These are phyloP conservation scores for Bradypodion pumilum DNA, from an alignment of 2,797 vertebrate species.

Conservation along the genomic window DNA sequence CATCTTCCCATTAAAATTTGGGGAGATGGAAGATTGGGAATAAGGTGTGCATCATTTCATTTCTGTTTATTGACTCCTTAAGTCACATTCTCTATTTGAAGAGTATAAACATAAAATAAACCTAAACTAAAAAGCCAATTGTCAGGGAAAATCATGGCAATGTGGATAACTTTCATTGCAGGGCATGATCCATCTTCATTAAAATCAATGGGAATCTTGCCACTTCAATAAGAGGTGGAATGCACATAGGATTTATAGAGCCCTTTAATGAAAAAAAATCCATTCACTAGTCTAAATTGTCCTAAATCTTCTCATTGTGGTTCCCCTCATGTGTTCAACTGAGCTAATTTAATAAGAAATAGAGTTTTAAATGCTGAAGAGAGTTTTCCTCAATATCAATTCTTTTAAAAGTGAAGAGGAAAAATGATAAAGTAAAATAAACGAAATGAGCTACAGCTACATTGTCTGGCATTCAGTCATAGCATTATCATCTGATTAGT, in stretches of 20 bases:
- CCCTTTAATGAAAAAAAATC: conserved; percentile 10
- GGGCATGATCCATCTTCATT: conserved; percentile 14
- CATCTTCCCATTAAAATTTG: conserved; percentile 21
- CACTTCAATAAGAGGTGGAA: neutral
- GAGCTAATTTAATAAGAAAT: conserved; percentile 6
- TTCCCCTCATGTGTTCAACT: conserved; percentile 3
- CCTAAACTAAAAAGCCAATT: neutral
- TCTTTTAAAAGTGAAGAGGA: neutral
- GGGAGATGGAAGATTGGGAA: neutral
- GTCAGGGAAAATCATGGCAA: conserved; percentile 24
- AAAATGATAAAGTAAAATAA: neutral
- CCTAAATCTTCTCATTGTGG: neutral
- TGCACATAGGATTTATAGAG: neutral
- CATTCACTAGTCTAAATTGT: conserved; percentile 7
- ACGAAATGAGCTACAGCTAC: neutral
- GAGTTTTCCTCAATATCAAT: conserved; percentile 31
- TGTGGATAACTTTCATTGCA: conserved; percentile 16
- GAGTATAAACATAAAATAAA: no score
- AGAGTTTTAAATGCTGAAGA: conserved; percentile 26
- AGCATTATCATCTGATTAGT: neutral
- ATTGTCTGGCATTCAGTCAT: neutral
- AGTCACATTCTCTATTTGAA: neutral
- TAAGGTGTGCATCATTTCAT: neutral
- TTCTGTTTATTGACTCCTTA: conserved; percentile 11
- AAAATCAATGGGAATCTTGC: conserved; percentile 11